Conservation (phyloP, 2,797 vertebrate genomes). For the Micropoecilia bifurca region DNA sequence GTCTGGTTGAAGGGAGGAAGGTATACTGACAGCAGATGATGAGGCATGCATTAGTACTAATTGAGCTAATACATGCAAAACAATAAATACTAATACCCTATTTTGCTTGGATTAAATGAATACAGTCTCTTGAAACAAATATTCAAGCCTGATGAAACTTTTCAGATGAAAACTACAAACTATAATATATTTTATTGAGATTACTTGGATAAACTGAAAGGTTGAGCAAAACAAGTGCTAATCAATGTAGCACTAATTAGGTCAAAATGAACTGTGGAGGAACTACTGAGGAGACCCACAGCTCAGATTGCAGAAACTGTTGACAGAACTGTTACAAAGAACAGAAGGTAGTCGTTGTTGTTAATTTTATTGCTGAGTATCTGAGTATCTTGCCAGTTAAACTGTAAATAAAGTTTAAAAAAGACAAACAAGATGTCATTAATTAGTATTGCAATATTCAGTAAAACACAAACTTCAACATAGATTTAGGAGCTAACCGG, state of each 20-base stretch:
- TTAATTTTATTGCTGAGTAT: too few relatives aligned
- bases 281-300: background rate
- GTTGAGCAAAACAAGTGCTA: background rate
- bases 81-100: conserved; percentile 12
- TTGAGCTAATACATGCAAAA: conserved; percentile 6
- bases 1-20: conserved; percentile 17
- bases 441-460: too few relatives aligned
- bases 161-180: background rate
- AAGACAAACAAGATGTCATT: too few relatives aligned
- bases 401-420: too few relatives aligned
- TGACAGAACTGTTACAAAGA: background rate
- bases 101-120: background rate
- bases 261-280: background rate
- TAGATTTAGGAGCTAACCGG: too few relatives aligned
- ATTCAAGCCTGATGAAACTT: background rate
- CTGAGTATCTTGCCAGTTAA: too few relatives aligned
- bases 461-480: too few relatives aligned
- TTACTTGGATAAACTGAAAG: background rate
- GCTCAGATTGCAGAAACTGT: background rate
- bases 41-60: background rate
- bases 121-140: background rate
- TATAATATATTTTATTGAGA: background rate
- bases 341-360: too few relatives aligned
- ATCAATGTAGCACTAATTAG: background rate
- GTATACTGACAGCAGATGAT: conserved; percentile 27